phyloP scores from a whole-genome alignment of 2,888 invertebrate genomes.

The Copidosoma aretas region DNA sequence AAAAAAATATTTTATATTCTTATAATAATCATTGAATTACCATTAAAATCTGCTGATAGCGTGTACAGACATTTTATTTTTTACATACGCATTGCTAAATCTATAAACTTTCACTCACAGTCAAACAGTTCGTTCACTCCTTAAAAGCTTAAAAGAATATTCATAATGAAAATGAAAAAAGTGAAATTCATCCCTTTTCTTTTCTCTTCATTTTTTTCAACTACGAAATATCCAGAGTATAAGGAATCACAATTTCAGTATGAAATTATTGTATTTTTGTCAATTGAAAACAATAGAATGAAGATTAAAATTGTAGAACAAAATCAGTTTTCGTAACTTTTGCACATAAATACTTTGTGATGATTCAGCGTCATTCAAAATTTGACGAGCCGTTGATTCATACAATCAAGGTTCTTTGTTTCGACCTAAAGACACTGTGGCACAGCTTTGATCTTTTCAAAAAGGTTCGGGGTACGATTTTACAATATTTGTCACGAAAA shows the following conservation, averaged over 20 bases:
- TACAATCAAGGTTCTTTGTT: conserved; percentile 33
- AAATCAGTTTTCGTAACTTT: conserved; percentile 20
- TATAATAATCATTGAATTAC: conserved; percentile 21
- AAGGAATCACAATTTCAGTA: conserved; percentile 22
- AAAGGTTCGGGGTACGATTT: conserved; percentile 38
- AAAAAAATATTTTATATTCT: conserved; percentile 24
- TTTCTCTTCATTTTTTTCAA: conserved; percentile 3
- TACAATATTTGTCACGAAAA: conserved; percentile 33
- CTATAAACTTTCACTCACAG: conserved; percentile 29
- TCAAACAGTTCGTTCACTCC: conserved; percentile 34
- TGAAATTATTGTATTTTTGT: conserved; percentile 28
- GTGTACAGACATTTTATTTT: conserved; percentile 18
- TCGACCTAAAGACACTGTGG: conserved; percentile 39
- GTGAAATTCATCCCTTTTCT: conserved; percentile 10
- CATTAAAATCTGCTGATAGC: conserved; percentile 31
- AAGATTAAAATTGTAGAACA: conserved; percentile 27
- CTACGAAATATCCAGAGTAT: neutral
- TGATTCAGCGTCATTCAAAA: conserved; percentile 22
- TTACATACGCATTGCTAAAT: conserved; percentile 30
- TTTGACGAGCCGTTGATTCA: conserved; percentile 24
- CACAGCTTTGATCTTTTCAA: conserved; percentile 38
- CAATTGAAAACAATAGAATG: conserved; percentile 14
- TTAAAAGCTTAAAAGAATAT: conserved; percentile 22
- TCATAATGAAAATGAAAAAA: conserved; percentile 31
- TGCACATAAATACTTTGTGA: conserved; percentile 37